A percentile compares a stretch with the other conserved stretches of the same genome.
These are phyloP conservation scores for Lamellibrachia satsuma DNA, from an alignment of 2,888 invertebrate species.

Conservation along the genomic window DNA sequence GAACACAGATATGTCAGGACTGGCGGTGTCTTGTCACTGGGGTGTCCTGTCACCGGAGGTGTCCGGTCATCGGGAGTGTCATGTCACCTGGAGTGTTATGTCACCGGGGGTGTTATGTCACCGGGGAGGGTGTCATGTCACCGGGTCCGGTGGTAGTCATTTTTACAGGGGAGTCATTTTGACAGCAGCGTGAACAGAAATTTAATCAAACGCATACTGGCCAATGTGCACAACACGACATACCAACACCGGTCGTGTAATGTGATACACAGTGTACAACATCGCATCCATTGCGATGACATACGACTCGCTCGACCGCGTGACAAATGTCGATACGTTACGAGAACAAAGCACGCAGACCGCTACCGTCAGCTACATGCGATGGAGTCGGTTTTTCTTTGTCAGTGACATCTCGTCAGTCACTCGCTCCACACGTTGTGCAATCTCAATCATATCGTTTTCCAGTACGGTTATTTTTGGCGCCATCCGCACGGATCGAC, in stretches of 20 bases:
- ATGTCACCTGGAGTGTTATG: background rate
- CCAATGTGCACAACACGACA: background rate
- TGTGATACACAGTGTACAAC: background rate
- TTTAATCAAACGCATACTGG: background rate
- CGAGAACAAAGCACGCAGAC: background rate
- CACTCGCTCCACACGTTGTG: background rate
- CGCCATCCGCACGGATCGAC: background rate
- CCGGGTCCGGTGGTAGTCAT: background rate
- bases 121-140: background rate
- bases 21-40: background rate
- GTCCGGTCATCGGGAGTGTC: background rate
- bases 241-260: background rate
- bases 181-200: background rate
- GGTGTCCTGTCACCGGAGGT: background rate
- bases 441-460: background rate
- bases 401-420: background rate
- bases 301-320: background rate
- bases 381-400: background rate
- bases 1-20: background rate
- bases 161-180: background rate
- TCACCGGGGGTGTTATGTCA: background rate
- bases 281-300: background rate
- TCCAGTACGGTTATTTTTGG: background rate
- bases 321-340: background rate
- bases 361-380: background rate